These are phyloP conservation scores for Harpalus rubripes DNA, from an alignment of 2,888 invertebrate genomes.

Conservation along the genomic window DNA sequence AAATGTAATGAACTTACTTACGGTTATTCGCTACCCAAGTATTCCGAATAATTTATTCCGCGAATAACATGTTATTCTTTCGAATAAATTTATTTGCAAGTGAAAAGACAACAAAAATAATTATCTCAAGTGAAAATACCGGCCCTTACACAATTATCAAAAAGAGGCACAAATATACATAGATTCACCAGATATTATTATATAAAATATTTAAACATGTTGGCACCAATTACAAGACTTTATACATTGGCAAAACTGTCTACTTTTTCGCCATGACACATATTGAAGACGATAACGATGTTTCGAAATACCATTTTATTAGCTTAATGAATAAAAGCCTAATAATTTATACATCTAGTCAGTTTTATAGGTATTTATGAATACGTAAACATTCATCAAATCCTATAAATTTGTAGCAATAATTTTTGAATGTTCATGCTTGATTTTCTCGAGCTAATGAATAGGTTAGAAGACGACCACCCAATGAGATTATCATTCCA, in stretches of 20 bases:
- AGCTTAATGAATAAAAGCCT: conserved; percentile 39
- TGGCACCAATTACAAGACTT: no score
- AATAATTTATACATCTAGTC: conserved; percentile 33
- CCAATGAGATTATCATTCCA: conserved; percentile 24
- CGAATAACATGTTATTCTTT: no score
- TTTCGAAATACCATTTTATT: conserved; percentile 14
- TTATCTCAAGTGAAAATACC: no score
- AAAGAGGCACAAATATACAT: no score
- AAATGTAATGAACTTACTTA: no score
- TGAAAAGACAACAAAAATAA: no score
- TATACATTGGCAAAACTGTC: not conserved
- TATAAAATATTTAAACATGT: no score
- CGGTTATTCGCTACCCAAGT: no score
- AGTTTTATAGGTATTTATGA: conserved; percentile 50
- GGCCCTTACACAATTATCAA: no score
- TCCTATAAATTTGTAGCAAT: conserved; percentile 44
- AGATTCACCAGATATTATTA: no score
- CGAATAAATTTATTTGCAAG: no score
- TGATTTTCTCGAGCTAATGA: conserved; percentile 36
- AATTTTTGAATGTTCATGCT: conserved; percentile 44
- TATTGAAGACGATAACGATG: conserved; percentile 4
- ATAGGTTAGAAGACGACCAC: conserved; percentile 24
- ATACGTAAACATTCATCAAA: conserved; percentile 43
- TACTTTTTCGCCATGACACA: not conserved
- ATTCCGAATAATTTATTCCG: no score